These are phyloP conservation scores for Dromas ardeola DNA, from an alignment of 2,113 vertebrate genomes.

Conservation along the genomic window DNA sequence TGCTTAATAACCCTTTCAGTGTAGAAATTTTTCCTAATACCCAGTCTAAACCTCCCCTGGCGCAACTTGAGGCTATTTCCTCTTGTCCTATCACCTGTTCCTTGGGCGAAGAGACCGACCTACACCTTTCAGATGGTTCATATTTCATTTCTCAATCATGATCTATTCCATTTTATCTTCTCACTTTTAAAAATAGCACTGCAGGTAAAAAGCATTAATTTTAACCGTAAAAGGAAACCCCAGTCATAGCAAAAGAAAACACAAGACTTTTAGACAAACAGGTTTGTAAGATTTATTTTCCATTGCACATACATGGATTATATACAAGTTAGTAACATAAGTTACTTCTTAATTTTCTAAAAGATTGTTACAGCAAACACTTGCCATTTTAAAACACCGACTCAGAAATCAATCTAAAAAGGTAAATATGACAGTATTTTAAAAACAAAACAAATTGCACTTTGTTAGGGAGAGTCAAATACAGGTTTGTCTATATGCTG, in stretches of 20 bases:
- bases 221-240: background rate
- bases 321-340: constrained; percentile 84
- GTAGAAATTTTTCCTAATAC: background rate
- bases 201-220: background rate
- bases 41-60: background rate
- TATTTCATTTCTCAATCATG: background rate
- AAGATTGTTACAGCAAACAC: constrained; percentile 77
- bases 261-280: constrained; percentile 76
- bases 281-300: constrained; percentile 83
- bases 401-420: constrained; percentile 74
- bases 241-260: constrained; percentile 41
- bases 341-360: constrained; percentile 76
- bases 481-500: constrained; percentile 63
- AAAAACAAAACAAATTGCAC: constrained; percentile 71
- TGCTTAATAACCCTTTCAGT: background rate
- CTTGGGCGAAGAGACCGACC: background rate
- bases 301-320: constrained; percentile 80
- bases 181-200: background rate
- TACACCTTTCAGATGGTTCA: background rate
- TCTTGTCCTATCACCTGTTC: background rate
- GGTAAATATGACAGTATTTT: constrained; percentile 66
- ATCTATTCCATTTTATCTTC: background rate
- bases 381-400: constrained; percentile 73
- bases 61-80: background rate
- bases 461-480: constrained; percentile 67